Evolutionary conservation across 2,888 invertebrate genomes (phyloP).

Genomic region (Hetaerina titia): DNA sequence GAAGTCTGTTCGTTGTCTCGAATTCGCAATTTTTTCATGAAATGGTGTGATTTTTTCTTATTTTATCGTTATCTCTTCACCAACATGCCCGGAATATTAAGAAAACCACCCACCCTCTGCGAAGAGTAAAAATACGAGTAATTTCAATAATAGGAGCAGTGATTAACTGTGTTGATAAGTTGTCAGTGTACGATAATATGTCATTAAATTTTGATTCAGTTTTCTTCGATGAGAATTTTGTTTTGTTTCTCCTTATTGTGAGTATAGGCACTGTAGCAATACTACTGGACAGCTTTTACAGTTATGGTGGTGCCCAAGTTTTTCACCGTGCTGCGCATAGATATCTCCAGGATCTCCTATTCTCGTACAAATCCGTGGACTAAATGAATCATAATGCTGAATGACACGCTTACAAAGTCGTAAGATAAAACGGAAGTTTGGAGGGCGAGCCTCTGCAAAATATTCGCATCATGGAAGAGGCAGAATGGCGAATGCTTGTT

Average conservation of each 20-base stretch:
- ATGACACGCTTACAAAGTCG: background rate
- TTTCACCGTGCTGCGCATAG: background rate
- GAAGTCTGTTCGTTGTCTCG: too few species aligned
- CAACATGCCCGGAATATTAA: background rate
- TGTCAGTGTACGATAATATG: background rate
- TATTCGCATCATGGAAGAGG: slow-evolving; percentile 50
- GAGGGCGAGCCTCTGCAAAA: background rate
- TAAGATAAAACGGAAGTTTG: background rate
- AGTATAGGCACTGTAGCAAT: background rate
- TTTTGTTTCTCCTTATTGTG: slow-evolving; percentile 14
- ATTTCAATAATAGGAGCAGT: background rate
- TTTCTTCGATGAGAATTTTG: background rate
- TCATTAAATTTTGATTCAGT: background rate
- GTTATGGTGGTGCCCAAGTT: background rate
- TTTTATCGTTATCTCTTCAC: too few species aligned
- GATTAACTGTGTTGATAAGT: background rate
- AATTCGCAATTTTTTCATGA: too few species aligned
- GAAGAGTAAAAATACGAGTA: too few species aligned
- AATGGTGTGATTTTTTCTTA: too few species aligned
- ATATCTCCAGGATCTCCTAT: background rate
- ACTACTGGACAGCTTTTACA: background rate
- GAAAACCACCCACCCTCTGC: background rate
- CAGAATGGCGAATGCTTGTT: slow-evolving; percentile 57
- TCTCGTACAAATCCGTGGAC: background rate
- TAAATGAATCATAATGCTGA: background rate